A percentile compares a stretch with the other conserved stretches of the same genome.
Evolutionary conservation across 2,797 vertebrate genomes (phyloP).

Genomic region (Petrocephalus sullivani): DNA sequence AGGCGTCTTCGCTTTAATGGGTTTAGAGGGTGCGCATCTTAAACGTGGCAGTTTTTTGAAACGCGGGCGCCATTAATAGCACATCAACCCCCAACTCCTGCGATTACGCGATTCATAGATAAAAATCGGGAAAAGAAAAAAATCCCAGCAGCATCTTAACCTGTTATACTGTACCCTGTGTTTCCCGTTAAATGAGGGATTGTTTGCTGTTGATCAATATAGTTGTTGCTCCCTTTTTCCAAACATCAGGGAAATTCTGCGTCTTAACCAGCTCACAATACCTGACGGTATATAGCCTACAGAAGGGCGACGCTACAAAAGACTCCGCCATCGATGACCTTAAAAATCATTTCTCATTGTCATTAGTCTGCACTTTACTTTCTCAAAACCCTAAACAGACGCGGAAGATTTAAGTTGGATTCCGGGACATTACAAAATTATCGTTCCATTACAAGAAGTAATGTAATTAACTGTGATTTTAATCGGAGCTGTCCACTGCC

Average conservation of each 20-base stretch:
- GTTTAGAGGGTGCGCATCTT: neutral
- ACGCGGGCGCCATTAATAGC: neutral
- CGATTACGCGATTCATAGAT: neutral
- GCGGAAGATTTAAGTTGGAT: neutral
- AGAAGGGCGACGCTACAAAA: neutral
- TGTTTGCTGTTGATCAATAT: neutral
- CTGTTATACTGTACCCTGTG: neutral
- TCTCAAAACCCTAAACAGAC: neutral
- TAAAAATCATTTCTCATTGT: neutral
- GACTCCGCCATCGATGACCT: neutral
- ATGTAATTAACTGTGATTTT: neutral
- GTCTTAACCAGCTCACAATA: neutral
- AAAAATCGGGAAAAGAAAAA: neutral
- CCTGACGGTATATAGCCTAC: neutral
- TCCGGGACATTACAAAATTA: neutral
- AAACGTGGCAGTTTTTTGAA: neutral
- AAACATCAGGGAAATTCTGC: neutral
- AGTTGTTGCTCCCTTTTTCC: neutral
- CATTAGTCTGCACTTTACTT: neutral
- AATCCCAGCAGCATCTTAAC: neutral
- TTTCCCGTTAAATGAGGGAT: neutral
- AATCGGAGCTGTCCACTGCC: neutral
- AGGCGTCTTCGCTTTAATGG: constrained; percentile 10
- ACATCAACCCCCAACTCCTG: neutral
- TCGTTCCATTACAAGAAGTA: neutral